These are phyloP conservation scores for Oryzias melastigma DNA, from an alignment of 2,113 vertebrate species.

Conservation along the genomic window DNA sequence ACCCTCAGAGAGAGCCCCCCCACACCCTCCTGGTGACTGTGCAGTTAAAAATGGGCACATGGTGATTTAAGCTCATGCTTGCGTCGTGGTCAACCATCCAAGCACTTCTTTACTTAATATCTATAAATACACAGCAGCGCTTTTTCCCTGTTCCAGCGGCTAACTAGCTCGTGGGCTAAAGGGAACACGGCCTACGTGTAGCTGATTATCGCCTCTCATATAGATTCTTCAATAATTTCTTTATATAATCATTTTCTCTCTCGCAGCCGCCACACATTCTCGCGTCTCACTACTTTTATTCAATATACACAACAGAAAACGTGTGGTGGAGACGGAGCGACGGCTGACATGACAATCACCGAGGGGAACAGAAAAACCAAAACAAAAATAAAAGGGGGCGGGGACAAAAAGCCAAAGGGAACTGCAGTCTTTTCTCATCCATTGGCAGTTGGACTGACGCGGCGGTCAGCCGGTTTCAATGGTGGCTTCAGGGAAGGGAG, in stretches of 20 bases:
- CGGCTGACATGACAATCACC: conserved; percentile 98
- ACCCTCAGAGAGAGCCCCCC: conserved; percentile 43
- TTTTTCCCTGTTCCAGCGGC: conserved; percentile 69
- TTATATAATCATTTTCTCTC: conserved; percentile 81
- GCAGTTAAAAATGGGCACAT: conserved; percentile 71
- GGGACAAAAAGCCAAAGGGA: conserved; percentile 68
- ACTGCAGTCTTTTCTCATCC: conserved; percentile 86
- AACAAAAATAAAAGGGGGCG: no score
- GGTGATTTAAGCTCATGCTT: conserved; percentile 96
- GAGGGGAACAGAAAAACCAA: conserved; percentile 59
- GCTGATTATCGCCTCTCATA: conserved; percentile 90
- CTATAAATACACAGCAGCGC: conserved; percentile 99
- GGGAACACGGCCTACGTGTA: conserved; percentile 91
- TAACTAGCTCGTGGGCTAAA: conserved; percentile 88
- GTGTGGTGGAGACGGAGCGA: conserved; percentile 74
- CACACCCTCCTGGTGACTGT: conserved; percentile 52
- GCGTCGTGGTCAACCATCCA: conserved; percentile 99
- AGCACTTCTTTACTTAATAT: conserved; percentile 98
- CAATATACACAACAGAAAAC: conserved; percentile 95
- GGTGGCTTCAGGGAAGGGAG: conserved; percentile 56
- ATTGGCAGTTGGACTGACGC: conserved; percentile 96
- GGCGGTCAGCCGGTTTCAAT: conserved; percentile 69
- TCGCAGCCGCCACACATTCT: conserved; percentile 73
- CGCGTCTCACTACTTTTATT: conserved; percentile 92
- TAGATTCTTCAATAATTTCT: conserved; percentile 78